phyloP scores from a whole-genome alignment of 2,888 invertebrate genomes.

The Papilio gigon region DNA sequence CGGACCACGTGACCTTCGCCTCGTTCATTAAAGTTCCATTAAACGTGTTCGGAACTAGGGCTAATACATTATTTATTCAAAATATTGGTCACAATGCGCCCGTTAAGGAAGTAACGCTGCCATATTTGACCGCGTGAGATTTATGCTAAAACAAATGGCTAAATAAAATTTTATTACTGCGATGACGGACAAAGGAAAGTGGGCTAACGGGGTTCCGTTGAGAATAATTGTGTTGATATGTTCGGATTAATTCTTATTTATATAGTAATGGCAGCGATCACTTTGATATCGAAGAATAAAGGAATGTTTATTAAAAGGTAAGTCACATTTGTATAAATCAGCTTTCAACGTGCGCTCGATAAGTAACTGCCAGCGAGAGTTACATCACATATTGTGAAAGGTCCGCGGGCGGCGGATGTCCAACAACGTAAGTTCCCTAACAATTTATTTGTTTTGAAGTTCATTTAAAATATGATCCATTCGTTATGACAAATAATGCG shows the following conservation, averaged over 20 bases:
- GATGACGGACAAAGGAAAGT: conserved; percentile 1
- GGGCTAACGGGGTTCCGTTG: background rate
- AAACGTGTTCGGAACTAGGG: conserved; percentile 2
- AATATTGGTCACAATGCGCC: conserved; percentile 22
- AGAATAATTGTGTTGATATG: conserved; percentile 14
- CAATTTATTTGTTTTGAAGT: conserved; percentile 37
- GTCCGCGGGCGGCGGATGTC: too few species aligned
- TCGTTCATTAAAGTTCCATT: conserved; percentile 12
- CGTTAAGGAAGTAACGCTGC: conserved; percentile 21
- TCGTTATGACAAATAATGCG: conserved; percentile 38
- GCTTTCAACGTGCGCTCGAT: too few species aligned
- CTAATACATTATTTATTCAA: conserved; percentile 36
- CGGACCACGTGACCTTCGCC: background rate
- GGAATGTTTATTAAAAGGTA: too few species aligned
- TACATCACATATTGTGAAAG: background rate
- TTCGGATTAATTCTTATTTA: background rate
- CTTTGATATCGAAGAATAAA: background rate
- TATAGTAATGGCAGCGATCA: background rate
- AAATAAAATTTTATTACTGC: conserved; percentile 23
- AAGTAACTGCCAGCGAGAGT: too few species aligned
- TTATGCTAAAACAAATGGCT: conserved; percentile 25
- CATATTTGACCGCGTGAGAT: conserved; percentile 1
- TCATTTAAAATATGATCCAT: conserved; percentile 32
- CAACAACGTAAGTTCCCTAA: conserved; percentile 20
- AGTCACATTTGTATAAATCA: background rate